Base-by-base conservation (phyloP, 2,113 vertebrate species). In the Oriolus oriolus region DNA sequence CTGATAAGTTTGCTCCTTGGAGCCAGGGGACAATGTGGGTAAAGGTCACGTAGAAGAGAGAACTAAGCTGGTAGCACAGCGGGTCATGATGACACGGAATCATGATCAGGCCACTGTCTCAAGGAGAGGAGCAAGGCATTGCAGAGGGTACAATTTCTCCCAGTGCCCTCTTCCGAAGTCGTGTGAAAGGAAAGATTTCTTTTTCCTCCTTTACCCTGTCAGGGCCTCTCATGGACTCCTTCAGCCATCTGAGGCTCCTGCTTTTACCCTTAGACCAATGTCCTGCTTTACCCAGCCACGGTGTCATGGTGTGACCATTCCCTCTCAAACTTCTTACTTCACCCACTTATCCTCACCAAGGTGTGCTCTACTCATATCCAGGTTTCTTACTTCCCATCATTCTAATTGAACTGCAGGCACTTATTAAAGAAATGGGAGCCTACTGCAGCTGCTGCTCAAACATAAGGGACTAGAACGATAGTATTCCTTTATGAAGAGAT, bases 1-100 rank as follows among this genome's bases (percentile, higher is more conserved):
- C 13, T 56, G 52, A 89, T 50, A 56, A 73, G 88, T 71, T 33
- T 88, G 15, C 59, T 74, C 54, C 33, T 30, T 35, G 27, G 26
- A 86, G 14, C 11, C 45, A 73, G 11, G 7, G 18, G 18, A 28
- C 0, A 0, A 11, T 50, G 24, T 53, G 50, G 11, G 13, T 35
- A 39, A 91, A 93, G 37, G n/a, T 42, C 50, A 68, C 7, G 19
- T 26, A 10, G 19, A 42, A 87, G 39, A 47, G 4, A 59, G 24
- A 87, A 35, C 64, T 70, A 21, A 81, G 42, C 11, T 59, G 50
- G 6, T 5, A 84, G 30, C 20, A 49, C n/a, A 76, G 14, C 0
- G 0, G 30, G 45, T 52, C 47, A 21, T 39, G 64, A 50, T 27
- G 41, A 37, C 42, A 68, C 18, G 50, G 30, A 83, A 39, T 35